phyloP scores from a whole-genome alignment of 2,113 vertebrate genomes.

The Nematolebias whitei region DNA sequence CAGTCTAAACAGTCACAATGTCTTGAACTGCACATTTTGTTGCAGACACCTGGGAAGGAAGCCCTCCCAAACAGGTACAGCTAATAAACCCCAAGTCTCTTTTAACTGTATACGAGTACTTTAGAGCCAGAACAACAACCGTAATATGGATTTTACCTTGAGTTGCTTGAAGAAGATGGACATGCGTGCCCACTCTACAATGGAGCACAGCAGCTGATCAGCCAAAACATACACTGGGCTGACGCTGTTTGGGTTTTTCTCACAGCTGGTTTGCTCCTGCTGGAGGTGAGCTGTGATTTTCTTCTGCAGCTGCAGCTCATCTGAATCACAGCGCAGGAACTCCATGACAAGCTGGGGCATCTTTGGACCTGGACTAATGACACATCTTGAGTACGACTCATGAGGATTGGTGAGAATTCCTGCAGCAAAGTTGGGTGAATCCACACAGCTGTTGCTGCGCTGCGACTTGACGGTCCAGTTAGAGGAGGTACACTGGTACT shows the following conservation, averaged over 20 bases:
- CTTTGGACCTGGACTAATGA: slow-evolving; percentile 51
- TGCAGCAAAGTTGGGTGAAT: neutral
- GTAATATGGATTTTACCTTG: slow-evolving; percentile 79
- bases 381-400: slow-evolving; percentile 61
- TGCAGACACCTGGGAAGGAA: neutral
- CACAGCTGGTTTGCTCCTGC: slow-evolving; percentile 80
- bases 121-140: neutral
- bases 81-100: too few relatives aligned
- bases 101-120: neutral
- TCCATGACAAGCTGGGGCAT: slow-evolving; percentile 86
- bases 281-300: slow-evolving; percentile 84
- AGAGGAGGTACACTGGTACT: slow-evolving; percentile 78
- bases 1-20: too few relatives aligned
- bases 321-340: slow-evolving; percentile 87
- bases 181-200: slow-evolving; percentile 92
- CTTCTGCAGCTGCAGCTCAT: slow-evolving; percentile 85
- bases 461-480: slow-evolving; percentile 86
- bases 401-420: slow-evolving; percentile 72
- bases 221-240: slow-evolving; percentile 88
- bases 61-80: too few relatives aligned
- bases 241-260: slow-evolving; percentile 80
- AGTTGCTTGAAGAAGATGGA: slow-evolving; percentile 93
- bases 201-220: slow-evolving; percentile 91
- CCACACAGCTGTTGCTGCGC: slow-evolving; percentile 77
- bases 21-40: too few relatives aligned